These are phyloP conservation scores for Mus caroli DNA, from an alignment of 2,797 vertebrate genomes.

Conservation along the genomic window DNA sequence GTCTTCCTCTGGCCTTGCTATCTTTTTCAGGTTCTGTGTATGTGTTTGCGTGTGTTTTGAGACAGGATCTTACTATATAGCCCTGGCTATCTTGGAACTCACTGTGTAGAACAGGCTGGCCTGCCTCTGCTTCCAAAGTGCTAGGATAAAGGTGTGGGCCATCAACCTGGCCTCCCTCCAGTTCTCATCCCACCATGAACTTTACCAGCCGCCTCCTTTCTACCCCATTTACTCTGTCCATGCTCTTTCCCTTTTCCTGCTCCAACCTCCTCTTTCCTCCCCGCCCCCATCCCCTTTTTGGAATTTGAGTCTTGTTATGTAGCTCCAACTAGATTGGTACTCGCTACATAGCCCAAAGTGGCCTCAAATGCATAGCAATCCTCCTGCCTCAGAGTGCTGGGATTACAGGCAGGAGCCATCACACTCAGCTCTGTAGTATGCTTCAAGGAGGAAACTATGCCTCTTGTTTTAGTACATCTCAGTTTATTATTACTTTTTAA, in stretches of 20 bases:
- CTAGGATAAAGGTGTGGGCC: background rate
- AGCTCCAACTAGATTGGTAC: background rate
- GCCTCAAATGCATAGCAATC: background rate
- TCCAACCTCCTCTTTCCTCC: too few relatives aligned
- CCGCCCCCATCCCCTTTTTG: background rate
- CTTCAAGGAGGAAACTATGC: constrained; percentile 18
- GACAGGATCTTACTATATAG: background rate
- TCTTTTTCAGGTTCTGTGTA: background rate
- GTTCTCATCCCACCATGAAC: background rate
- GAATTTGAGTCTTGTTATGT: background rate
- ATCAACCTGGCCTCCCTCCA: background rate
- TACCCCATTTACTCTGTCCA: background rate
- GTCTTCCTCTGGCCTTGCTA: background rate
- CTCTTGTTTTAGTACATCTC: constrained; percentile 16
- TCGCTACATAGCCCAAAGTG: background rate
- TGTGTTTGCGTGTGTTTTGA: background rate
- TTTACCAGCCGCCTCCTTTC: background rate
- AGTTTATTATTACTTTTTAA: constrained; percentile 72
- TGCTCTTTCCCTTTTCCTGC: too few relatives aligned
- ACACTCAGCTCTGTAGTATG: background rate
- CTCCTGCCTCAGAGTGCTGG: background rate
- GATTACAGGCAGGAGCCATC: background rate
- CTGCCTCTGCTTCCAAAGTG: background rate
- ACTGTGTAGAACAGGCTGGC: background rate
- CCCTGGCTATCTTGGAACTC: background rate